Conservation (phyloP, 2,797 vertebrate species). For the Avahi laniger region DNA sequence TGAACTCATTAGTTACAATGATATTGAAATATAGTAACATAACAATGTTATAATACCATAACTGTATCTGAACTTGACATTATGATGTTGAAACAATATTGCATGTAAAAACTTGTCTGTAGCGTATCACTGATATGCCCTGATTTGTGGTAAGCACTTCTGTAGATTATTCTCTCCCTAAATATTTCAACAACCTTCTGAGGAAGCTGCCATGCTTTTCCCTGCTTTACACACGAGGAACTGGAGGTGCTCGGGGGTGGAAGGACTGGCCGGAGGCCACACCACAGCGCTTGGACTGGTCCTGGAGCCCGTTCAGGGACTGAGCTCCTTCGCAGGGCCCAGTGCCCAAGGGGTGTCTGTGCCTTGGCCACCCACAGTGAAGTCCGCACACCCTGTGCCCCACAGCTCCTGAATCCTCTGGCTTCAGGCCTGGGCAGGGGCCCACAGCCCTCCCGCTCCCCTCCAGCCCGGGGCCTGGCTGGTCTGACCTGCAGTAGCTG, state of each 20-base stretch:
- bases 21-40: not conserved
- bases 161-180: not conserved
- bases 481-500: slow-evolving; percentile 91
- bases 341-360: not conserved
- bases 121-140: not conserved
- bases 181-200: not conserved
- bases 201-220: not conserved
- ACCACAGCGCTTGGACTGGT: accelerated
- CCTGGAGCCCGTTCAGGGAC: not conserved
- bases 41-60: not conserved
- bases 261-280: accelerated
- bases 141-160: accelerated
- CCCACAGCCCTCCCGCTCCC: accelerated
- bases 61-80: not conserved
- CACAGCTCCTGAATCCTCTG: not conserved
- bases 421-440: not conserved
- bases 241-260: not conserved
- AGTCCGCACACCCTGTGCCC: not conserved
- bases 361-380: accelerated
- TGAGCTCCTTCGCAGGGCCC: not conserved
- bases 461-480: accelerated
- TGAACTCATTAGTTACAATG: not conserved
- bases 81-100: not conserved
- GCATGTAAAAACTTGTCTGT: not conserved
- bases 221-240: not conserved